Conservation (phyloP, 2,113 vertebrate genomes). For the Melanocharis versteri region DNA sequence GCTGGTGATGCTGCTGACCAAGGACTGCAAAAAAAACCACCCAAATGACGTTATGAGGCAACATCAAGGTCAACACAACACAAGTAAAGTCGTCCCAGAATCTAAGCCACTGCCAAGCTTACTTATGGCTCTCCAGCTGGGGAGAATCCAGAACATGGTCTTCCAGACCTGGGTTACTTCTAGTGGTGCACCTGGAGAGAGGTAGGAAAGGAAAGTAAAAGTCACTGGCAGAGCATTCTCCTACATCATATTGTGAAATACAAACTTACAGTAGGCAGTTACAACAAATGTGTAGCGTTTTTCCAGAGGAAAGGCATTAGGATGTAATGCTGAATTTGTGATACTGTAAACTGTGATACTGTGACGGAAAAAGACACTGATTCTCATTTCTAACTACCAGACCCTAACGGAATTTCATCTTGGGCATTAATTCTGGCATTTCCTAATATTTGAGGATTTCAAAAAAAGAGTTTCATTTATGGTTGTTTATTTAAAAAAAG, state of each 20-base stretch:
- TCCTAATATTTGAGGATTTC: background rate
- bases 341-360: background rate
- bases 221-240: background rate
- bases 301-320: background rate
- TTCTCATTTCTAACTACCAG: background rate
- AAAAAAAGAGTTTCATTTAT: background rate
- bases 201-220: background rate
- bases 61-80: background rate
- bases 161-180: conserved; percentile 36
- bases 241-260: background rate
- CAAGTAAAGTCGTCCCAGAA: background rate
- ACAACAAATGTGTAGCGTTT: background rate
- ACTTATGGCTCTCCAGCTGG: conserved; percentile 71
- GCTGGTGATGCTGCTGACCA: conserved; percentile 81
- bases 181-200: conserved; percentile 35
- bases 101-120: background rate
- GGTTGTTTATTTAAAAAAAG: background rate
- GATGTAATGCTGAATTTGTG: background rate
- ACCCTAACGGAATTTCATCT: background rate
- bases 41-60: background rate
- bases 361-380: background rate
- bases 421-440: background rate
- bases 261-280: background rate
- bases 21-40: conserved; percentile 76
- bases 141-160: conserved; percentile 42